Evolutionary conservation across 2,888 invertebrate species (phyloP).

Genomic region (Drosophila mulleri): DNA sequence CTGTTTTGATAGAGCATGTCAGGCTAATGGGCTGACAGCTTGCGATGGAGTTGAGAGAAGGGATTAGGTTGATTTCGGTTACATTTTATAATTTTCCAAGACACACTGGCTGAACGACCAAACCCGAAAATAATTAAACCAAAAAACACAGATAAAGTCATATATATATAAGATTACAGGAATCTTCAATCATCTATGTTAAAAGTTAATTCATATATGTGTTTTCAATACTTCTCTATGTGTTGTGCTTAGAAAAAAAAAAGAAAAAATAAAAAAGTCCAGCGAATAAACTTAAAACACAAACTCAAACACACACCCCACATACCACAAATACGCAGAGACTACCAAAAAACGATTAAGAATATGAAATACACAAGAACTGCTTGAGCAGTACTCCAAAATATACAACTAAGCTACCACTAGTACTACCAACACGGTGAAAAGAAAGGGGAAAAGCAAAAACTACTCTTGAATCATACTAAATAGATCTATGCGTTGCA

Average conservation of each 20-base stretch:
- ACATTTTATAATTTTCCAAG: neutral
- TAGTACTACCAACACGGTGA: neutral
- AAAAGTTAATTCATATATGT: neutral
- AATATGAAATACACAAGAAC: neutral
- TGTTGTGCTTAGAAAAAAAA: neutral
- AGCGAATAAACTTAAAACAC: neutral
- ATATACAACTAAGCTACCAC: neutral
- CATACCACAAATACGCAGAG: too few species aligned
- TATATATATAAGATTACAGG: neutral
- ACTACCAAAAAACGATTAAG: neutral
- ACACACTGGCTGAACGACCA: neutral
- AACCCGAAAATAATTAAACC: neutral
- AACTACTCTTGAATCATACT: neutral
- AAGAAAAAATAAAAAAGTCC: neutral
- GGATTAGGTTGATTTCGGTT: neutral
- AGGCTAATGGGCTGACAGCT: neutral
- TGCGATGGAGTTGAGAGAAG: neutral
- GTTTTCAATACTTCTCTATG: neutral
- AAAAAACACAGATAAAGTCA: neutral
- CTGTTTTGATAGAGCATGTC: neutral
- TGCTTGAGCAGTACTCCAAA: too few species aligned
- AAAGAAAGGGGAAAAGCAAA: too few species aligned
- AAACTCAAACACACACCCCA: neutral
- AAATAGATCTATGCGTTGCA: neutral
- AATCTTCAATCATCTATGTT: slow-evolving; percentile 3